These are phyloP conservation scores for Eilema caniola DNA, from an alignment of 2,888 invertebrate genomes.

Conservation along the genomic window DNA sequence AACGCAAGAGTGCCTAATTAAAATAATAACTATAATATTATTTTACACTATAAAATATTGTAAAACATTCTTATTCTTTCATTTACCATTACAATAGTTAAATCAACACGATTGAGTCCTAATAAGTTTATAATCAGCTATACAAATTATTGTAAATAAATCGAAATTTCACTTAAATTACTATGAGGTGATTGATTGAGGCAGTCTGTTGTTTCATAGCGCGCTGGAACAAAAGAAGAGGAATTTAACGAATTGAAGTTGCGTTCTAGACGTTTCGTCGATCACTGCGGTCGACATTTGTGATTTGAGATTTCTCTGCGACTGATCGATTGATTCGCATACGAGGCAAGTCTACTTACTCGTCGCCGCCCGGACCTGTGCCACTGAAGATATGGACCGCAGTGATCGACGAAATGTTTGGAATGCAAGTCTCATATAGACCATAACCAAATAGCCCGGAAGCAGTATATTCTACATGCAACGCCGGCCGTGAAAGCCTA, in stretches of 20 bases:
- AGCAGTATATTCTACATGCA: too few relatives aligned
- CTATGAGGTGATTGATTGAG: constrained; percentile 15
- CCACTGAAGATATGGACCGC: too few relatives aligned
- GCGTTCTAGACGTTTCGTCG: too few relatives aligned
- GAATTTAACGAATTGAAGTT: not conserved
- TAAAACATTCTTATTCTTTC: constrained; percentile 51
- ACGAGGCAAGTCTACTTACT: too few relatives aligned
- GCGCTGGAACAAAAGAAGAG: constrained; percentile 53
- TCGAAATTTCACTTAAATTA: constrained; percentile 29
- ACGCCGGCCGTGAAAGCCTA: too few relatives aligned
- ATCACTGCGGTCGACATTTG: too few relatives aligned
- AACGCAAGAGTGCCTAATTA: constrained; percentile 65
- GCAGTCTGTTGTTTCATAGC: constrained; percentile 33
- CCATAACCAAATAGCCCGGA: too few relatives aligned
- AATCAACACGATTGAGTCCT: constrained; percentile 58
- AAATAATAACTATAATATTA: constrained; percentile 49
- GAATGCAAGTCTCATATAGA: too few relatives aligned
- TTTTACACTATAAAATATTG: constrained; percentile 61
- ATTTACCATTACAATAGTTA: constrained; percentile 46
- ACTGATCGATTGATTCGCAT: too few relatives aligned
- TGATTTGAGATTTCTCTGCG: too few relatives aligned
- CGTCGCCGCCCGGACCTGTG: too few relatives aligned
- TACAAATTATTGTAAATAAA: constrained; percentile 52
- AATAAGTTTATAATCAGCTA: constrained; percentile 43
- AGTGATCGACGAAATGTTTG: too few relatives aligned